A percentile compares a stretch with the other conserved stretches of the same genome.
Evolutionary conservation across 2,888 invertebrate species (phyloP).

Genomic region (Trichogramma evanescens): DNA sequence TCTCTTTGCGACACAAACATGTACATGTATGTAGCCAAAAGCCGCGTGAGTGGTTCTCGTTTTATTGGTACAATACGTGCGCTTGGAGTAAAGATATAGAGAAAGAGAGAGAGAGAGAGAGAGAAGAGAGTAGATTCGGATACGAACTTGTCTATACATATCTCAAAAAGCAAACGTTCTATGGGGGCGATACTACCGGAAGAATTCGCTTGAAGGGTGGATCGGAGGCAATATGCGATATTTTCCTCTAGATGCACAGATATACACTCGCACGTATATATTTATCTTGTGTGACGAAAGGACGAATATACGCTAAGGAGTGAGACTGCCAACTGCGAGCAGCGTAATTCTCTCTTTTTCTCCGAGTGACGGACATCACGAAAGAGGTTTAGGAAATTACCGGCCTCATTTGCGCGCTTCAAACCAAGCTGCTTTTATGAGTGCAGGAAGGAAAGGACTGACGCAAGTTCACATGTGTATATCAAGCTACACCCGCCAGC

Average conservation of each 20-base stretch:
- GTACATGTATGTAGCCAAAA: slow-evolving; percentile 28
- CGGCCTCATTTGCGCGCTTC: slow-evolving; percentile 26
- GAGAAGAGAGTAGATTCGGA: slow-evolving; percentile 8
- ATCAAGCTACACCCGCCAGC: slow-evolving; percentile 3
- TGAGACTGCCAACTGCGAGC: background rate
- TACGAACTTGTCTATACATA: background rate
- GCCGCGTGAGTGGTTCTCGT: slow-evolving; percentile 46
- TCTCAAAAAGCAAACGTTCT: background rate
- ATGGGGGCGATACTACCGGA: slow-evolving; percentile 10
- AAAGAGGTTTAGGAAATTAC: slow-evolving; percentile 28
- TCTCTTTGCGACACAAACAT: slow-evolving; percentile 2
- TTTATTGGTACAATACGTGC: slow-evolving; percentile 47
- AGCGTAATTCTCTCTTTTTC: background rate
- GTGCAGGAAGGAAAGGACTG: slow-evolving; percentile 5
- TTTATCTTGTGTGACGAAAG: too few species aligned
- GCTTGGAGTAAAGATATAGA: slow-evolving; percentile 37
- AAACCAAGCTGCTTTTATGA: slow-evolving; percentile 11
- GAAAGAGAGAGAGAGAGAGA: slow-evolving; percentile 8
- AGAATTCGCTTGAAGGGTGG: slow-evolving; percentile 7
- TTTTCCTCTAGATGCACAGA: background rate
- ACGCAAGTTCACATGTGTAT: slow-evolving; percentile 9
- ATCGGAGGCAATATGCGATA: slow-evolving; percentile 4
- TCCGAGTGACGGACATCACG: slow-evolving; percentile 28
- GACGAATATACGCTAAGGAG: too few species aligned
- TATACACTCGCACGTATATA: too few species aligned